These are phyloP conservation scores for Cartodere bifasciata DNA, from an alignment of 2,888 invertebrate species.

Conservation along the genomic window DNA sequence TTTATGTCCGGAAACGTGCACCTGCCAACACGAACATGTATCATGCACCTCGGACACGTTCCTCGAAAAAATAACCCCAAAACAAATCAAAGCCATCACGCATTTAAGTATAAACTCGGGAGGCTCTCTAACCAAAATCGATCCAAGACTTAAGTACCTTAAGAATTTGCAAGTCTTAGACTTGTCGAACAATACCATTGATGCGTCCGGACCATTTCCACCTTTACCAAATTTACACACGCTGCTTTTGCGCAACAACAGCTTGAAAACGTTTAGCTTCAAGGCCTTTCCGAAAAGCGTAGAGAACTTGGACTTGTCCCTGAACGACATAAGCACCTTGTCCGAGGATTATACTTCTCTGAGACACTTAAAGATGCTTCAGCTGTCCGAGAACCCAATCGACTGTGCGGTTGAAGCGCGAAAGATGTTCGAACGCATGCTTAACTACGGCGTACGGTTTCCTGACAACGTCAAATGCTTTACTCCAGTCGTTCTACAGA, in stretches of 20 bases:
- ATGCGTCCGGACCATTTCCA: constrained; percentile 16
- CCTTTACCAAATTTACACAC: constrained; percentile 25
- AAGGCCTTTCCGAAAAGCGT: constrained; percentile 27
- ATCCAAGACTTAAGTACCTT: constrained; percentile 27
- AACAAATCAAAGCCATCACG: constrained; percentile 24
- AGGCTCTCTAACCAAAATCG: constrained; percentile 23
- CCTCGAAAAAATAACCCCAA: constrained; percentile 45
- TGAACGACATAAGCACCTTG: constrained; percentile 46
- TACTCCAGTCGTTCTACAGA: too few species aligned
- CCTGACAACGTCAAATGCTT: too few species aligned
- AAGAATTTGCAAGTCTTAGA: constrained; percentile 26
- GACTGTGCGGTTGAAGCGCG: too few species aligned
- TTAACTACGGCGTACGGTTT: too few species aligned
- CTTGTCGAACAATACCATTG: constrained; percentile 24
- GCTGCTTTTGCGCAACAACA: constrained; percentile 26
- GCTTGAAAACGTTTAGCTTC: constrained; percentile 24
- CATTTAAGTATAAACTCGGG: constrained; percentile 25
- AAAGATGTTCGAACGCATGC: too few species aligned
- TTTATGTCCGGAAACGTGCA: too few species aligned
- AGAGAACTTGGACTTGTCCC: constrained; percentile 45
- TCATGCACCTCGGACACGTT: constrained; percentile 62
- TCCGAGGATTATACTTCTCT: constrained; percentile 42
- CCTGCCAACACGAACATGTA: too few species aligned
- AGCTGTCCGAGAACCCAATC: constrained; percentile 54
- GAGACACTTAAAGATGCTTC: constrained; percentile 45